Percentiles rank a stretch among this genome's conserved stretches.
phyloP scores from a whole-genome alignment of 2,888 invertebrate genomes.

The Meiosimyza platycephala region DNA sequence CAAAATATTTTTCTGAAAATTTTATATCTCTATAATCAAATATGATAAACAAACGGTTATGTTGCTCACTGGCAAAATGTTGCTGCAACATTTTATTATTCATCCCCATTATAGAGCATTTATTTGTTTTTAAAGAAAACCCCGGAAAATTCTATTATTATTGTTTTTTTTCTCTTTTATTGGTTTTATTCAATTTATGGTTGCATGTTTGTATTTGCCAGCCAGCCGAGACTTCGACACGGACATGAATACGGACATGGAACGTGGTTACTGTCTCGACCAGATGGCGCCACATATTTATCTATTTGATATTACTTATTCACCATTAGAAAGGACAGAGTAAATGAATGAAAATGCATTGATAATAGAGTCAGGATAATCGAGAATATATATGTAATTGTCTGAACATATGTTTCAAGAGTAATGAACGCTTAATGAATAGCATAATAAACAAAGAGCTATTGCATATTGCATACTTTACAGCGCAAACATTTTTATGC shows the following conservation, averaged over 20 bases:
- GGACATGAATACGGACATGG: too few relatives aligned
- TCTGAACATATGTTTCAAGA: not conserved
- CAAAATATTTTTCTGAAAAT: too few relatives aligned
- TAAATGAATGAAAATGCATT: not conserved
- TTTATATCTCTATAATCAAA: too few relatives aligned
- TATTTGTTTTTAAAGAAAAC: too few relatives aligned
- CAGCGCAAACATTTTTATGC: not conserved
- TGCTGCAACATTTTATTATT: too few relatives aligned
- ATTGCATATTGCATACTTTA: not conserved
- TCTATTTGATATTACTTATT: slow-evolving; percentile 7
- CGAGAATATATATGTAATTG: slow-evolving; percentile 11
- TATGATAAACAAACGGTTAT: too few relatives aligned
- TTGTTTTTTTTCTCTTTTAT: not conserved
- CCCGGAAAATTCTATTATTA: too few relatives aligned
- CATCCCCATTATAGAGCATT: too few relatives aligned
- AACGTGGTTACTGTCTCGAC: slow-evolving; percentile 14
- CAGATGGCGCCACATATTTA: slow-evolving; percentile 19
- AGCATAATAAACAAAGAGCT: not conserved
- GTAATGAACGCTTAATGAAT: slow-evolving; percentile 11
- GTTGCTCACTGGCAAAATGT: too few relatives aligned
- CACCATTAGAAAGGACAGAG: too few relatives aligned
- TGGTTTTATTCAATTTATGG: slow-evolving; percentile 24
- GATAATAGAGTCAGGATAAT: slow-evolving; percentile 25
- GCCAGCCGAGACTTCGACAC: too few relatives aligned
- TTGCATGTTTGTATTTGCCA: not conserved